phyloP scores from a whole-genome alignment of 2,888 invertebrate genomes.

The Microdon myrmicae region DNA sequence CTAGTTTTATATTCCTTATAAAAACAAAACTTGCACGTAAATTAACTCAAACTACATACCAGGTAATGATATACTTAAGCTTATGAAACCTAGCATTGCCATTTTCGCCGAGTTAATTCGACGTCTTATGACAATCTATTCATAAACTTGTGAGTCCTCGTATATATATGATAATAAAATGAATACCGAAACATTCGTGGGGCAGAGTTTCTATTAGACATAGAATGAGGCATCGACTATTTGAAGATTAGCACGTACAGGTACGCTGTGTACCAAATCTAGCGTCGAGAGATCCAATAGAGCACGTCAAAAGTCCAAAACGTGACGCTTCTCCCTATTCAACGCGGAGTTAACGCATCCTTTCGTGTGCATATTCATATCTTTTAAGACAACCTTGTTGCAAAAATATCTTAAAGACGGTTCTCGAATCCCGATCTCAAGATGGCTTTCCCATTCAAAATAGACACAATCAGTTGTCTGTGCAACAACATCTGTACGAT shows the following conservation, averaged over 20 bases:
- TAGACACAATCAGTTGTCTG: neutral
- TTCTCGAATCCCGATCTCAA: neutral
- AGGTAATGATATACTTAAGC: too few relatives aligned
- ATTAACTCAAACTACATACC: too few relatives aligned
- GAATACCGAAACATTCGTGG: too few relatives aligned
- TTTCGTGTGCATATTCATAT: conserved; percentile 1
- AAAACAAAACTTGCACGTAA: too few relatives aligned
- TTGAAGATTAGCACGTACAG: conserved; percentile 21
- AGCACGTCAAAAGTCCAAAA: conserved; percentile 11
- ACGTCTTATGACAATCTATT: too few relatives aligned
- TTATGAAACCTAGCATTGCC: too few relatives aligned
- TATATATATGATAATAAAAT: too few relatives aligned
- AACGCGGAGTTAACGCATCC: neutral
- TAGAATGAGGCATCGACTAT: too few relatives aligned
- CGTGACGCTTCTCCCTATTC: conserved; percentile 23
- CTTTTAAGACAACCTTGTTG: conserved; percentile 5
- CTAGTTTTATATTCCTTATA: too few relatives aligned
- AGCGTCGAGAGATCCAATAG: conserved; percentile 2
- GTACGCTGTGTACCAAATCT: neutral
- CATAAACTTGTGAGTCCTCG: too few relatives aligned
- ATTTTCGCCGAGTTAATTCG: too few relatives aligned
- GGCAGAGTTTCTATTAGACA: too few relatives aligned
- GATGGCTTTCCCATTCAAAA: conserved; percentile 13
- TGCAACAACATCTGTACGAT: neutral
- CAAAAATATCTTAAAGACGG: conserved; percentile 6